A percentile compares a stretch with the other conserved stretches of the same genome.
Evolutionary conservation across 2,797 vertebrate species (phyloP).

Genomic region (Enteromius radiatus): DNA sequence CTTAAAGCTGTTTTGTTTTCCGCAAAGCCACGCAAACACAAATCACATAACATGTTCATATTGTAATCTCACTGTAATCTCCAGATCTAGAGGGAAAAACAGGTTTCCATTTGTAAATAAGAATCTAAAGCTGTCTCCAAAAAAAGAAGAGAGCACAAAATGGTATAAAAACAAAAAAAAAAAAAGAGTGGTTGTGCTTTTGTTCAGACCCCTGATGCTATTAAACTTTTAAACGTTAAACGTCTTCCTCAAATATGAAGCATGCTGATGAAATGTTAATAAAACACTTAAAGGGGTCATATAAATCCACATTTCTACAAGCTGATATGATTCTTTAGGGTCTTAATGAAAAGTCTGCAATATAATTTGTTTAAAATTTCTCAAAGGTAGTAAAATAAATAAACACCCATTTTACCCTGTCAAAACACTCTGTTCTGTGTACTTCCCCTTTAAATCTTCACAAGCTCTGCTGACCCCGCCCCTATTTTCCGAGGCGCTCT

Average conservation of each 20-base stretch:
- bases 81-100: constrained; percentile 13
- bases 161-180: neutral
- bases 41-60: constrained; percentile 11
- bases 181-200: neutral
- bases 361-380: too few relatives aligned
- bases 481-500: too few relatives aligned
- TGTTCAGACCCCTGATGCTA: neutral
- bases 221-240: neutral
- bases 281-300: too few relatives aligned
- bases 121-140: neutral
- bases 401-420: too few relatives aligned
- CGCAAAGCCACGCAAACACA: constrained; percentile 12
- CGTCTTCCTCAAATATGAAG: neutral
- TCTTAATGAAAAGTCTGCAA: too few relatives aligned
- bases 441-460: too few relatives aligned
- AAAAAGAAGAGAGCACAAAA: neutral
- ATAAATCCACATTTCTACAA: too few relatives aligned
- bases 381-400: too few relatives aligned
- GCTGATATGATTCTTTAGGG: too few relatives aligned
- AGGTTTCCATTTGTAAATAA: constrained; percentile 26
- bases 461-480: too few relatives aligned
- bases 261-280: neutral
- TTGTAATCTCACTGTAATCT: constrained; percentile 24
- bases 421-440: too few relatives aligned
- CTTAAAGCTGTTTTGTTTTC: constrained; percentile 12